Percentiles rank a stretch among this genome's conserved stretches.
These are phyloP conservation scores for Cryptocheilus praepositus DNA, from an alignment of 2,888 invertebrate genomes.

Conservation along the genomic window DNA sequence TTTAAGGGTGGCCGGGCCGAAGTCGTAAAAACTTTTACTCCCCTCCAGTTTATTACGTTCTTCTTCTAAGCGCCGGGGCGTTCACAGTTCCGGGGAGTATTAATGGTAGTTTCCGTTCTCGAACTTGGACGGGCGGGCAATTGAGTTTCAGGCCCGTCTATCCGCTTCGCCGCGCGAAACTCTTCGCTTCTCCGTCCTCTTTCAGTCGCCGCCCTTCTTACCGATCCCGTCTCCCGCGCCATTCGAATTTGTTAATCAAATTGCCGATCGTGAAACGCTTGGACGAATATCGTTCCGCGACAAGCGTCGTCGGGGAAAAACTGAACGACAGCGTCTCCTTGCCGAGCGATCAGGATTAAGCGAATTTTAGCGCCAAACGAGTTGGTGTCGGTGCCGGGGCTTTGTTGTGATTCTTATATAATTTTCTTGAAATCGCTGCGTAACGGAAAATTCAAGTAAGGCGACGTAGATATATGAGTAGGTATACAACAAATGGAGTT, in stretches of 20 bases:
- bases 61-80: slow-evolving; percentile 5
- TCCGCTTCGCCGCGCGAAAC: neutral
- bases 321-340: too few relatives aligned
- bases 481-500: too few relatives aligned
- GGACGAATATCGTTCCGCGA: too few relatives aligned
- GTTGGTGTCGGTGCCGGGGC: too few relatives aligned
- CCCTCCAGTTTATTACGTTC: neutral
- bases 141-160: slow-evolving; percentile 5
- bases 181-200: neutral
- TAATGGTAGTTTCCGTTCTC: slow-evolving; percentile 12
- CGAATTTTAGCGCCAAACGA: too few relatives aligned
- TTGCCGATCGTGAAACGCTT: neutral
- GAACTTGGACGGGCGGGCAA: slow-evolving; percentile 5
- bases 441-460: too few relatives aligned
- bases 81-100: slow-evolving; percentile 4
- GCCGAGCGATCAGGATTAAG: too few relatives aligned
- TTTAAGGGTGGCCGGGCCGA: neutral
- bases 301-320: too few relatives aligned
- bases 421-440: too few relatives aligned
- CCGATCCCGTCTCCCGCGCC: neutral
- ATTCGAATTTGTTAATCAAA: slow-evolving; percentile 7
- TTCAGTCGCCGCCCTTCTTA: neutral
- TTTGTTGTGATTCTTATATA: too few relatives aligned
- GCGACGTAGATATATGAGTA: too few relatives aligned
- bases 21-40: slow-evolving; percentile 14